phyloP scores from a whole-genome alignment of 2,888 invertebrate genomes.

The Agrypnus murinus region DNA sequence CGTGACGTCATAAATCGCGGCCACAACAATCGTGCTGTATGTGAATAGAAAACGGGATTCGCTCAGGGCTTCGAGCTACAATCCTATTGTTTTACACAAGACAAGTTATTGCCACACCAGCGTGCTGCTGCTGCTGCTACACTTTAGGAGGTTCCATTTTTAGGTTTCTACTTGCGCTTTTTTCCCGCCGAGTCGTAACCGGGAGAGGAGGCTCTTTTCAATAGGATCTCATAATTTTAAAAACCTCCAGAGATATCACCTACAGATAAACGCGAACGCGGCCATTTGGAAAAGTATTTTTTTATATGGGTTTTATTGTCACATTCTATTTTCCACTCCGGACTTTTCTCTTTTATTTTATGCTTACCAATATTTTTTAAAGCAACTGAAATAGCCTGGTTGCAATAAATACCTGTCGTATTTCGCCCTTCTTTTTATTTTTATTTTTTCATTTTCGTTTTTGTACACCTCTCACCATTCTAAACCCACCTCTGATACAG shows the following conservation, averaged over 20 bases:
- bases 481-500: too few species aligned
- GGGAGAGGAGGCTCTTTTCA: slow-evolving; percentile 43
- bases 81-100: slow-evolving; percentile 52
- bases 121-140: too few species aligned
- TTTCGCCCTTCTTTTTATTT: slow-evolving; percentile 6
- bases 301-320: slow-evolving; percentile 39
- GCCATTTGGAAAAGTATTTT: slow-evolving; percentile 47
- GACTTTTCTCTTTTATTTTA: slow-evolving; percentile 34
- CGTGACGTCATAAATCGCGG: slow-evolving; percentile 64
- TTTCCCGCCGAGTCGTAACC: slow-evolving; percentile 27
- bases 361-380: slow-evolving; percentile 28
- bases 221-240: slow-evolving; percentile 49
- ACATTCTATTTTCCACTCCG: slow-evolving; percentile 25
- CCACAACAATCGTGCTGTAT: slow-evolving; percentile 60
- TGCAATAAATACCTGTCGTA: slow-evolving; percentile 30
- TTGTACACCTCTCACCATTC: too few species aligned
- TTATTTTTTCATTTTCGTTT: not conserved
- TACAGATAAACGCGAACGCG: slow-evolving; percentile 46
- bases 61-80: slow-evolving; percentile 42
- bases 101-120: slow-evolving; percentile 50
- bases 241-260: slow-evolving; percentile 45
- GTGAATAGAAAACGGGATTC: slow-evolving; percentile 58
- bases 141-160: slow-evolving; percentile 27
- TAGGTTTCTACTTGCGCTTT: not conserved
- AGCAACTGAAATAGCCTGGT: slow-evolving; percentile 13